phyloP scores from a whole-genome alignment of 1,140 invertebrate genomes.

The Idris sp. region DNA sequence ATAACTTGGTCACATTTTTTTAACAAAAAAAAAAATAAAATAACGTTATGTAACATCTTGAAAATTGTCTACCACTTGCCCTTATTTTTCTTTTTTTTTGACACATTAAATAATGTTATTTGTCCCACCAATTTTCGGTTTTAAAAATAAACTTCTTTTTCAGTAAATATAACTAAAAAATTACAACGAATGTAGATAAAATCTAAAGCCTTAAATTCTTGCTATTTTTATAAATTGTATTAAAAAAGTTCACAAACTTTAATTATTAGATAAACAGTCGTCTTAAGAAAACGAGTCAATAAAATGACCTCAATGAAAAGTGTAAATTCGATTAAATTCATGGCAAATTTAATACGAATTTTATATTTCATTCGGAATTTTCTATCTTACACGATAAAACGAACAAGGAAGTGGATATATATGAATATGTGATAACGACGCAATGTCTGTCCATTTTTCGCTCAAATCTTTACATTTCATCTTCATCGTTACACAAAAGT shows the following conservation, averaged over 20 bases:
- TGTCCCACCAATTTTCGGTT: no score
- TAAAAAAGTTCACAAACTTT: background rate
- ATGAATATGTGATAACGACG: constrained; percentile 24
- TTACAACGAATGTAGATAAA: no score
- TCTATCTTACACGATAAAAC: background rate
- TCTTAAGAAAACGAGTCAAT: constrained; percentile 3
- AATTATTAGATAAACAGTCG: constrained; percentile 31
- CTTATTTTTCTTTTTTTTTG: no score
- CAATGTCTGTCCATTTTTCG: constrained; percentile 13
- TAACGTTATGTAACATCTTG: no score
- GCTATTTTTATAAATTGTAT: no score
- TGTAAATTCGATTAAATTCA: constrained; percentile 11
- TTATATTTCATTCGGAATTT: constrained; percentile 12
- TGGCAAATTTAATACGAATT: background rate
- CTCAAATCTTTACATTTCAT: constrained; percentile 32
- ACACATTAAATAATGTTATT: no score
- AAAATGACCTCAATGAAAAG: background rate
- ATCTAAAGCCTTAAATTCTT: no score
- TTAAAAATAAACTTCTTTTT: no score
- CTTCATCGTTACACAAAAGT: constrained; percentile 35
- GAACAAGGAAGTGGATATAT: constrained; percentile 5
- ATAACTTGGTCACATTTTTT: no score
- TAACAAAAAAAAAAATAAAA: no score
- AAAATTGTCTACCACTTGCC: no score
- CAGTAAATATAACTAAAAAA: no score